Conservation (phyloP, 2,113 vertebrate species). For the Uria aalge region DNA sequence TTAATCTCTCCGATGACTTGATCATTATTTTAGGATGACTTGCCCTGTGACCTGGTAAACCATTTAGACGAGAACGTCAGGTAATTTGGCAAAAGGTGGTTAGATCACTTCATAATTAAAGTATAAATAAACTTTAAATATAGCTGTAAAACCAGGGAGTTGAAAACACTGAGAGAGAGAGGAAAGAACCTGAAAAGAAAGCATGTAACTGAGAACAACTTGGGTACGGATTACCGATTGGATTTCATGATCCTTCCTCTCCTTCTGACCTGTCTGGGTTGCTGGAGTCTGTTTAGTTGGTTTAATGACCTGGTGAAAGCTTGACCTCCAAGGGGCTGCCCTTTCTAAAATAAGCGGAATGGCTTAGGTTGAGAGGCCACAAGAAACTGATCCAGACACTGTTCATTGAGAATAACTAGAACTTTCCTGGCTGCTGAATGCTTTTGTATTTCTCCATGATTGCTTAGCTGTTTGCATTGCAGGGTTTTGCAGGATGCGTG, state of each 20-base stretch:
- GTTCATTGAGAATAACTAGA: background rate
- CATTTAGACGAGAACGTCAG: fast-evolving
- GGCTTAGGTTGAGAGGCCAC: background rate
- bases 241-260: background rate
- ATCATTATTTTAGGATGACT: fast-evolving
- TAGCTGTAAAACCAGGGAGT: background rate
- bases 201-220: fast-evolving
- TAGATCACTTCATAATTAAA: fast-evolving
- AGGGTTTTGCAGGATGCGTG: background rate
- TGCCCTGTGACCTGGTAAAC: background rate
- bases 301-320: background rate
- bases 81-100: background rate
- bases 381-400: background rate
- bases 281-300: background rate
- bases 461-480: background rate
- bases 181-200: background rate
- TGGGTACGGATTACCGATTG: background rate
- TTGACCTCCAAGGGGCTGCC: background rate
- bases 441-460: background rate
- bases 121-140: background rate
- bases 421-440: background rate
- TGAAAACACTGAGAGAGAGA: background rate
- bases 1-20: fast-evolving
- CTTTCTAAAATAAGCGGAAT: conserved; percentile 26
- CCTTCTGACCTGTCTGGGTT: background rate